Evolutionary conservation across 2,113 vertebrate genomes (phyloP), one percentile per base, ranked within the genome.

Genomic region (Dicrurus megarhynchus): DNA sequence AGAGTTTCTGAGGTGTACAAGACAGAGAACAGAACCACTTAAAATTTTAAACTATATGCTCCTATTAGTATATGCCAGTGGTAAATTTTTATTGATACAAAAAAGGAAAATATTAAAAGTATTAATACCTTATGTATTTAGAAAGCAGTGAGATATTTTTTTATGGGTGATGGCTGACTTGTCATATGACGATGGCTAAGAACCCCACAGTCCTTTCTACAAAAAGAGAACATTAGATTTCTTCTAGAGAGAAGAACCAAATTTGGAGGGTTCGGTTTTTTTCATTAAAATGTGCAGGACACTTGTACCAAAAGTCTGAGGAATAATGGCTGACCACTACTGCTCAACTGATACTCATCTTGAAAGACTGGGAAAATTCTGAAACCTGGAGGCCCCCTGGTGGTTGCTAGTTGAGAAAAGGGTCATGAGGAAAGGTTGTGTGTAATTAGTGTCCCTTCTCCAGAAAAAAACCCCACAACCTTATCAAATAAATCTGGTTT

Each of bases 251-350:
- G 26, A 79, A 76, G n/a, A 39, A 50, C 14, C 2, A 6, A 2
- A 24, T 76, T 91, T 56, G 52, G 14, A 10, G 0, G 2, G 2
- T 19, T 59, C 13, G 2, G 0, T 0, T 33, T 65, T 80, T 65
- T 64, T 39, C 47, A 37, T 84, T 77, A 61, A 69, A 80, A 91
- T 15, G 10, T 59, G 5, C 22, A 44, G 30, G 11, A 35, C 60
- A 59, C 9, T 68, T 81, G 18, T 32, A 63, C 35, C 15, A 60
- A 11, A 44, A 77, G 16, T 33, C 22, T 4, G 10, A 84, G 59
- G 69, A 87, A 68, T 52, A 21, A 55, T 30, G 55, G 21, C n/a
- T 85, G 46, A 82, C 17, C 9, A 7, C 28, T 53, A 53, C 39
- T 83, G 28, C 27, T 74, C 33, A 57, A 1, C 32, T 21, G 16